phyloP scores from a whole-genome alignment of 2,888 invertebrate species.

The Drosophila pseudotalamancana region DNA sequence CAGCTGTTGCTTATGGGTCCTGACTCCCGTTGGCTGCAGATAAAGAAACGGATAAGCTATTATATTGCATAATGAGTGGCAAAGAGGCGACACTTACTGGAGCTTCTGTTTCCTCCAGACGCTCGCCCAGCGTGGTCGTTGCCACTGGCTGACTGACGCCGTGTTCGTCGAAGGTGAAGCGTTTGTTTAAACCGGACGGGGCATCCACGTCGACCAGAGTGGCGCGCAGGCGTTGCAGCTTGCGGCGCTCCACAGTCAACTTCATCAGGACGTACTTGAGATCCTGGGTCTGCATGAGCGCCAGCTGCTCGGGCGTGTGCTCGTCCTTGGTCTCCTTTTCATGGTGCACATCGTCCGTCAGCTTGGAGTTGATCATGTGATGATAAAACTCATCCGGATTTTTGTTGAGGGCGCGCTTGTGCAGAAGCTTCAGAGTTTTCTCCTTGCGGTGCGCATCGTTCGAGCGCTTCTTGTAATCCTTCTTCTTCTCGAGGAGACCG shows the following conservation, averaged over 20 bases:
- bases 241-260: constrained; percentile 91
- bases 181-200: constrained; percentile 89
- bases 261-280: constrained; percentile 95
- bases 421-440: constrained; percentile 91
- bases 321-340: constrained; percentile 90
- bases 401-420: constrained; percentile 93
- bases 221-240: constrained; percentile 88
- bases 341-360: constrained; percentile 87
- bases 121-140: constrained; percentile 85
- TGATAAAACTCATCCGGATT: constrained; percentile 99
- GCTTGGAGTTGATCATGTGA: constrained; percentile 96
- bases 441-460: constrained; percentile 93
- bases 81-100: constrained; percentile 16
- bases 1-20: constrained; percentile 84
- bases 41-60: too few species aligned
- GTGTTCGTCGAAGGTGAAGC: constrained; percentile 92
- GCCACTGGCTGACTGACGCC: constrained; percentile 65
- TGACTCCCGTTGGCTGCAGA: neutral
- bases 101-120: constrained; percentile 87
- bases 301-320: constrained; percentile 92
- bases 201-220: constrained; percentile 93
- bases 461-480: constrained; percentile 92
- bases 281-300: constrained; percentile 96
- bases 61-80: neutral
- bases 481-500: constrained; percentile 94